Base-by-base conservation (phyloP, 2,888 invertebrate species). In the Blastobasis lacticolella region DNA sequence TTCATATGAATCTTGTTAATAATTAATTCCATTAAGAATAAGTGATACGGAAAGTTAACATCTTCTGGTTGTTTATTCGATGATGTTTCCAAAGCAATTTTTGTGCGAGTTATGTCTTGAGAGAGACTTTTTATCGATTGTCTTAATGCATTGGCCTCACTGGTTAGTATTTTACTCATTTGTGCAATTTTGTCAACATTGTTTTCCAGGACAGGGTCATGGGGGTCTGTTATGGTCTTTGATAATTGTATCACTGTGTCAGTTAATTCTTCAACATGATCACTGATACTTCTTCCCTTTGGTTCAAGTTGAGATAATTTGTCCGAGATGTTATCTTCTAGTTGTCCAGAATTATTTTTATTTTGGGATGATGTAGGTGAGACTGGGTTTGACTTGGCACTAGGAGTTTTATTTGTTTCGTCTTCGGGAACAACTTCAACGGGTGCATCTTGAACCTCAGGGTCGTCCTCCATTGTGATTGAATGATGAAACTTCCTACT, bases 1-100 rank as follows among this genome's bases (percentile, higher is more conserved):
- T 87, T 88, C 87, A 87, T 87, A 55, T 83, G 76, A 53, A 88
- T 87, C 71, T 81, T 87, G 62, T 87, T 88, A 42, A 88, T 69
- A 43, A 88, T 78, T 42, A 88, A 65, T 74, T 88, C 87, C 40
- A 87, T 73, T 36, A 88, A 66, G 59, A 88, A 88, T 37, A 88
- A 66, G 53, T 87, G 87, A 60, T 87, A 86, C 1, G 87, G 87
- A 57, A 83, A 85, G 60, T 78, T 75, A 0, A 75, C 68, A 41
- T 81, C 76, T 57, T 78, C 75, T 37, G 72, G 42, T 5, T 5
- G 9, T 9, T 5, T 7, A 9, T 4, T 65, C 46, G 61, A 62
- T 9, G 49, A 55, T 38, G 56, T 51, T 3, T 60, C 59, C 8
- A 79, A 55, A 46, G 77, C 75, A 56, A 73, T 64, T 70, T 84